Evolutionary conservation across 2,113 vertebrate genomes (phyloP).

Genomic region (Ploceus nigricollis): DNA sequence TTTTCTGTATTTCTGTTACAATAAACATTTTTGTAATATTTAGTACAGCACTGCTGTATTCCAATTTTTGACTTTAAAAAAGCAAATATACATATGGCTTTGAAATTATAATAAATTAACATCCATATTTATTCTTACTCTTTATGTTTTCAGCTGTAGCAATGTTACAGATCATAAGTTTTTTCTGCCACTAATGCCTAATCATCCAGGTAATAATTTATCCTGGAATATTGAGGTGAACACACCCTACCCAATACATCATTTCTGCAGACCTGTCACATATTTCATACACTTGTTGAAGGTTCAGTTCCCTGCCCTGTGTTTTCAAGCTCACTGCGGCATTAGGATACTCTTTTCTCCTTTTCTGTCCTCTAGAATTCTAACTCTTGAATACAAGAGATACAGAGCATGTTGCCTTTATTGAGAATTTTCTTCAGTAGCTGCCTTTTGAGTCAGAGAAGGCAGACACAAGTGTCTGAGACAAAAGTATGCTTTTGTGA

Average conservation of each 20-base stretch:
- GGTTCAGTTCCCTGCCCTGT: background rate
- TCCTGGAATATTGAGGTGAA: background rate
- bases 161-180: background rate
- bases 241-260: background rate
- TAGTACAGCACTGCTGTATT: background rate
- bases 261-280: background rate
- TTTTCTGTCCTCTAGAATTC: background rate
- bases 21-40: background rate
- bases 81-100: background rate
- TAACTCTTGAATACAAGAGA: background rate
- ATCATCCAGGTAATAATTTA: slow-evolving; percentile 23
- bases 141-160: background rate
- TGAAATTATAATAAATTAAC: background rate
- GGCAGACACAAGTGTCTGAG: background rate
- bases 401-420: background rate
- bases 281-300: slow-evolving; percentile 27
- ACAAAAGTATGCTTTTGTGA: background rate
- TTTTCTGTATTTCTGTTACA: background rate
- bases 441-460: background rate
- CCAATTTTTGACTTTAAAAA: background rate
- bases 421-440: background rate
- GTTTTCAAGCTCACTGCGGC: slow-evolving; percentile 1
- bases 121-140: background rate
- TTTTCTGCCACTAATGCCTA: background rate
- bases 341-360: background rate